phyloP scores from a whole-genome alignment of 2,797 vertebrate genomes.

The Danio aesculapii region DNA sequence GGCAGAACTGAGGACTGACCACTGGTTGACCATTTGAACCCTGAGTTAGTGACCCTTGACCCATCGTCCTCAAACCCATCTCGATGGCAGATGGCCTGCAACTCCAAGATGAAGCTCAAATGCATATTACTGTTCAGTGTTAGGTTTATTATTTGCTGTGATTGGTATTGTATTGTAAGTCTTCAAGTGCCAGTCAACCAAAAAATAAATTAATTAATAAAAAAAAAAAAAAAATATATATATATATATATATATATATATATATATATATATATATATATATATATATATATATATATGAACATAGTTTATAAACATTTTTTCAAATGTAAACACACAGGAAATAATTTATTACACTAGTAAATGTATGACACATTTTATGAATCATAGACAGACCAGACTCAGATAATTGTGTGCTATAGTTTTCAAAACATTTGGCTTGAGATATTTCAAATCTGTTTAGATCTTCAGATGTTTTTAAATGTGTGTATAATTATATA shows the following conservation, averaged over 20 bases:
- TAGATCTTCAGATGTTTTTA: not conserved
- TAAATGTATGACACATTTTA: not conserved
- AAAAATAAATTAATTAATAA: too few relatives aligned
- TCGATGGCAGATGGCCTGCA: conserved; percentile 88
- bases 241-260: not conserved
- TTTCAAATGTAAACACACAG: too few relatives aligned
- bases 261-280: too few relatives aligned
- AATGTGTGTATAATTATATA: not conserved
- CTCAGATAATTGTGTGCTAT: not conserved
- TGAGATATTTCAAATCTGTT: not conserved
- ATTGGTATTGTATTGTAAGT: not conserved
- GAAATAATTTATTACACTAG: not conserved
- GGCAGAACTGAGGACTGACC: conserved; percentile 60
- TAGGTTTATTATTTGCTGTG: not conserved
- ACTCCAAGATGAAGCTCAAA: conserved; percentile 63
- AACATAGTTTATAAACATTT: too few relatives aligned
- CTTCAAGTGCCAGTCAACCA: not conserved
- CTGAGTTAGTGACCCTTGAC: conserved; percentile 83
- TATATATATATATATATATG: too few relatives aligned
- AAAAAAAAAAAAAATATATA: too few relatives aligned
- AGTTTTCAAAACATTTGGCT: not conserved
- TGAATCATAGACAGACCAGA: not conserved
- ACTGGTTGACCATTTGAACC: conserved; percentile 82
- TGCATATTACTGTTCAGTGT: conserved; percentile 32
- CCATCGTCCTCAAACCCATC: conserved; percentile 77